These are phyloP conservation scores for Galaxea fascicularis DNA, from an alignment of 92 coral and sea anemone genomes.

Conservation along the genomic window DNA sequence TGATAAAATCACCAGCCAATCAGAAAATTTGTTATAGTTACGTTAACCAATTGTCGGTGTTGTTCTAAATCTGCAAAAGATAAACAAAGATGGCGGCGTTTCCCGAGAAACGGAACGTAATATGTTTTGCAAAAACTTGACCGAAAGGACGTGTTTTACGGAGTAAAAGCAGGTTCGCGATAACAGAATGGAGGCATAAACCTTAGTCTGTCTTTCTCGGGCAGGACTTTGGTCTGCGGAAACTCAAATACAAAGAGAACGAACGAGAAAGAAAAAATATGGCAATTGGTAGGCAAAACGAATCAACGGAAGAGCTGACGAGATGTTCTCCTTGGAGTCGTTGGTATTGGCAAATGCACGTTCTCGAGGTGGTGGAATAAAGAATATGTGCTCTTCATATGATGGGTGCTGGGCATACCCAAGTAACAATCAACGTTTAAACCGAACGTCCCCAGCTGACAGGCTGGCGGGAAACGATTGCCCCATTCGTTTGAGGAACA, in stretches of 20 bases:
- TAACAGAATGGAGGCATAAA: background rate
- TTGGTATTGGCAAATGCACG: background rate
- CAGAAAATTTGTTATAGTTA: background rate
- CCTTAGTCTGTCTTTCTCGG: background rate
- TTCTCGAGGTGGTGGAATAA: background rate
- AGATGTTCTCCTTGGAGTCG: background rate
- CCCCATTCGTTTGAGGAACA: constrained; percentile 48
- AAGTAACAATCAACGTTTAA: constrained; percentile 38
- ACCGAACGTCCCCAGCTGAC: constrained; percentile 35
- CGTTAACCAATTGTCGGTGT: constrained; percentile 16
- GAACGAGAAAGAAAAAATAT: background rate
- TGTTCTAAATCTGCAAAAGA: background rate
- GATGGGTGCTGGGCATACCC: constrained; percentile 82
- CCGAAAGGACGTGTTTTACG: background rate
- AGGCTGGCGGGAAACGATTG: constrained; percentile 32
- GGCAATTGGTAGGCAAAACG: background rate
- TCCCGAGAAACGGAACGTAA: constrained; percentile 47
- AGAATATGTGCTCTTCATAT: constrained; percentile 60
- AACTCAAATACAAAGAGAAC: background rate
- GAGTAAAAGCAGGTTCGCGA: background rate
- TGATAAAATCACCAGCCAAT: constrained; percentile 39
- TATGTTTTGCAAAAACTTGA: background rate
- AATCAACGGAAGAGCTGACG: background rate
- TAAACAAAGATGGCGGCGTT: constrained; percentile 60
- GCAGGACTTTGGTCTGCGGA: background rate